phyloP scores from a whole-genome alignment of 2,797 vertebrate genomes.

The Phataginus tetradactyla region DNA sequence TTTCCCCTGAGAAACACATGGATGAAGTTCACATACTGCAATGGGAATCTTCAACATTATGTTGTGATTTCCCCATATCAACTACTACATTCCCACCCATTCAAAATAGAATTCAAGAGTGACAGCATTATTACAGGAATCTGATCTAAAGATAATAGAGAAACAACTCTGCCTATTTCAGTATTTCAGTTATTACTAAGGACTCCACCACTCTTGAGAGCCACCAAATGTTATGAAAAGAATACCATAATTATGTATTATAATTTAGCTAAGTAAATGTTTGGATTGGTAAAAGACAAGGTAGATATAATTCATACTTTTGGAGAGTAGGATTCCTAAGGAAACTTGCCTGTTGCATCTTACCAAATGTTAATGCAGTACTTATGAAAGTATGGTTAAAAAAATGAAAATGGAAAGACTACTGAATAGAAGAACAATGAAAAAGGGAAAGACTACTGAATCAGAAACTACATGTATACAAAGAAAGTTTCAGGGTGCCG shows the following conservation, averaged over 20 bases:
- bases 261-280: not conserved
- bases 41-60: not conserved
- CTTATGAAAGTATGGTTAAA: conserved; percentile 4
- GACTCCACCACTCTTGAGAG: not conserved
- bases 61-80: not conserved
- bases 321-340: not conserved
- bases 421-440: not conserved
- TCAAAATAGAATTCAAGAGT: not conserved
- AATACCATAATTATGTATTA: not conserved
- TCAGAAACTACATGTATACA: not conserved
- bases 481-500: not conserved
- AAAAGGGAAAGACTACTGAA: not conserved
- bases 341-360: not conserved
- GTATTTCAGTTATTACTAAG: conserved; percentile 1
- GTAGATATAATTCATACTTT: not conserved
- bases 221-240: not conserved
- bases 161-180: not conserved
- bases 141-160: not conserved
- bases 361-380: not conserved
- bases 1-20: not conserved
- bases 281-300: not conserved
- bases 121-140: not conserved
- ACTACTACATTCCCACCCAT: not conserved
- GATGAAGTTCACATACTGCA: not conserved
- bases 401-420: not conserved